Evolutionary conservation across 1,140 invertebrate genomes (phyloP).

Genomic region (Andrena cerasifolii): DNA sequence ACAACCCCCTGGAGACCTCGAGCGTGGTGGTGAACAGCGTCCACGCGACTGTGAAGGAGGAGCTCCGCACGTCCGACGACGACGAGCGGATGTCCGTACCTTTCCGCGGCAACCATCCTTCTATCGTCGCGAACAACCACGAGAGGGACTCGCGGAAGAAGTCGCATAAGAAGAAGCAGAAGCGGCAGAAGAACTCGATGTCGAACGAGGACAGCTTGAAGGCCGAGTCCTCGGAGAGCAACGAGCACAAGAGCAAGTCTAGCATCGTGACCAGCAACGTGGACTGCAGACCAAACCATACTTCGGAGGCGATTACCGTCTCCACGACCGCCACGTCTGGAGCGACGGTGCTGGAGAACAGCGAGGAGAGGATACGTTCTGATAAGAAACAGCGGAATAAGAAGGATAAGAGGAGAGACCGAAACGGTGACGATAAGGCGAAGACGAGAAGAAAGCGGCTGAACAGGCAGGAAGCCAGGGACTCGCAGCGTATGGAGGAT

Average conservation of each 20-base stretch:
- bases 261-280: constrained; percentile 63
- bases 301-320: constrained; percentile 61
- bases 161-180: constrained; percentile 91
- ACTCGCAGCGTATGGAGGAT: constrained; percentile 89
- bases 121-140: constrained; percentile 75
- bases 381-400: constrained; percentile 85
- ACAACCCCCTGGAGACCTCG: constrained; percentile 71
- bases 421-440: constrained; percentile 85
- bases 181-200: constrained; percentile 87
- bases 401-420: constrained; percentile 88
- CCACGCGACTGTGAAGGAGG: constrained; percentile 75
- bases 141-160: constrained; percentile 85
- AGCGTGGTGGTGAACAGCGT: constrained; percentile 73
- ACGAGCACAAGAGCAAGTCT: constrained; percentile 75
- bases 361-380: constrained; percentile 82
- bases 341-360: constrained; percentile 75
- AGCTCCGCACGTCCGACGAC: constrained; percentile 79
- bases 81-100: constrained; percentile 74
- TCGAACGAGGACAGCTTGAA: constrained; percentile 84
- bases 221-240: constrained; percentile 68
- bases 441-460: constrained; percentile 83
- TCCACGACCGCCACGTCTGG: constrained; percentile 68
- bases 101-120: constrained; percentile 72
- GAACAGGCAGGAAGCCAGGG: constrained; percentile 79
- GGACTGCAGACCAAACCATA: constrained; percentile 73